Evolutionary conservation across 1,140 invertebrate species (phyloP).

Genomic region (Listronotus bonariensis): DNA sequence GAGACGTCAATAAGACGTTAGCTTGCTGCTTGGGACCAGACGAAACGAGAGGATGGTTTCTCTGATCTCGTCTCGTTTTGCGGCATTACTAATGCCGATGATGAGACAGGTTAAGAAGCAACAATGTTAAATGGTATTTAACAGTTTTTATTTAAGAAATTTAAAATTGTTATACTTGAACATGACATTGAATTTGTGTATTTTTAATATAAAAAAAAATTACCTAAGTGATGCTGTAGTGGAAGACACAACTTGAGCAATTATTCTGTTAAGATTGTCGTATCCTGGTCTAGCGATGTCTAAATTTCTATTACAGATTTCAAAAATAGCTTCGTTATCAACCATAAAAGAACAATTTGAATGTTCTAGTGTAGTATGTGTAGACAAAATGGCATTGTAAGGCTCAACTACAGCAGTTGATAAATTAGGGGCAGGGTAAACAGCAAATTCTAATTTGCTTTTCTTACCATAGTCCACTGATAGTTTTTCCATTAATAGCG

Average conservation of each 20-base stretch:
- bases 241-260: constrained; percentile 76
- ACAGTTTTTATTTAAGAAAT: too few relatives aligned
- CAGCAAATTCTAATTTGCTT: constrained; percentile 75
- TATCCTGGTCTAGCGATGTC: constrained; percentile 69
- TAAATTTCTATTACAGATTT: constrained; percentile 70
- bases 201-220: too few relatives aligned
- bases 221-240: constrained; percentile 73
- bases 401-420: constrained; percentile 73
- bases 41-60: too few relatives aligned
- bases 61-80: too few relatives aligned
- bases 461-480: constrained; percentile 77
- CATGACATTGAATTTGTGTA: too few relatives aligned
- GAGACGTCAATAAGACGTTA: too few relatives aligned
- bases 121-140: too few relatives aligned
- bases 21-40: too few relatives aligned
- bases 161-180: too few relatives aligned
- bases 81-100: too few relatives aligned
- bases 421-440: constrained; percentile 78
- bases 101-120: too few relatives aligned
- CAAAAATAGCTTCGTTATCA: constrained; percentile 76
- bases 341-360: constrained; percentile 69
- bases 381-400: constrained; percentile 70
- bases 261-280: constrained; percentile 67
- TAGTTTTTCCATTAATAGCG: constrained; percentile 77
- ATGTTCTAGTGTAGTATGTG: constrained; percentile 67